Conservation (phyloP, 2,888 invertebrate species). For the Syrphus vitripennis region DNA sequence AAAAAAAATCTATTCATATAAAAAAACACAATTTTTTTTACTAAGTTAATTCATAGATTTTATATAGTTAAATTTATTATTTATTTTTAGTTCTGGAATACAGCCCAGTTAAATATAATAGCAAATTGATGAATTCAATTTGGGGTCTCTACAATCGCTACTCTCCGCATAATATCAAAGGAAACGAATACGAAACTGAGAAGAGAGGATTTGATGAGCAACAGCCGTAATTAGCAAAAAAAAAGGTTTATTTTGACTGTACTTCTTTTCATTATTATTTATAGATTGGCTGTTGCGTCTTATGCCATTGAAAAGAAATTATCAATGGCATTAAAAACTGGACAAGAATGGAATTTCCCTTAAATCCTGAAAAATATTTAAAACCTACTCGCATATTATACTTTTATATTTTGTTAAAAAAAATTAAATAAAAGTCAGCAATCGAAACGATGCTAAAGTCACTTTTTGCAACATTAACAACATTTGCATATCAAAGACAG, state of each 20-base stretch:
- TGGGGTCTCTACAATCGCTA: slow-evolving; percentile 95
- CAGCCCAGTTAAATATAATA: slow-evolving; percentile 89
- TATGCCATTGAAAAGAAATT: slow-evolving; percentile 75
- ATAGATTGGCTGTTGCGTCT: slow-evolving; percentile 76
- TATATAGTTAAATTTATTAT: no score
- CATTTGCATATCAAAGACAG: no score
- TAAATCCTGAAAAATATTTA: not conserved
- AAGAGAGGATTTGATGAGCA: slow-evolving; percentile 72
- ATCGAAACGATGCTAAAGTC: no score
- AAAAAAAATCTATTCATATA: no score
- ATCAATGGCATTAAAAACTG: slow-evolving; percentile 73
- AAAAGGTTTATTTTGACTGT: no score
- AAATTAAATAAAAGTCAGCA: no score
- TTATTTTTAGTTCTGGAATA: slow-evolving; percentile 81
- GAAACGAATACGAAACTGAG: slow-evolving; percentile 83
- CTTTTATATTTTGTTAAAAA: no score
- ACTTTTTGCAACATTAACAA: no score
- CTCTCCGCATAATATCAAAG: slow-evolving; percentile 93
- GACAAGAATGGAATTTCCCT: slow-evolving; percentile 74
- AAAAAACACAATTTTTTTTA: no score
- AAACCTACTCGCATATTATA: no score
- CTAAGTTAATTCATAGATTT: no score
- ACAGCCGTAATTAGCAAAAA: no score
- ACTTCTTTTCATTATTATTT: not conserved
- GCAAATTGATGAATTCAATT: slow-evolving; percentile 94